A percentile compares a stretch with the other conserved stretches of the same genome.
Conservation (phyloP, 2,888 invertebrate species). For the Watsonalla binaria region DNA sequence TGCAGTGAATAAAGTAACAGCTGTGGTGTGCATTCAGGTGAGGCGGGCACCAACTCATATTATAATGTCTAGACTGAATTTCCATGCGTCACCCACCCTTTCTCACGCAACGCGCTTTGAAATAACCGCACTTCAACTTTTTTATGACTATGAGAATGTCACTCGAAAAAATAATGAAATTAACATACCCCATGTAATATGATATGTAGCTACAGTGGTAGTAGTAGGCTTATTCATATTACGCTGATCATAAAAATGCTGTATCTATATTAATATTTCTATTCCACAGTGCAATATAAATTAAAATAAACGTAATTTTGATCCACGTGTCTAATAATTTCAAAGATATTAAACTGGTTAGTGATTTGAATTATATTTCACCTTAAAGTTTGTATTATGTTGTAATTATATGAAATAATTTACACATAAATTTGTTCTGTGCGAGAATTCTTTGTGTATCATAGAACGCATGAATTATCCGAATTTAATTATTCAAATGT, state of each 20-base stretch:
- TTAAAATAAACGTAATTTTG: too few relatives aligned
- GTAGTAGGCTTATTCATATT: not conserved
- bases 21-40: slow-evolving; percentile 56
- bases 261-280: not conserved
- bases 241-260: not conserved
- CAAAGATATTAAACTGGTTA: too few relatives aligned
- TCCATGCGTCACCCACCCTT: slow-evolving; percentile 60
- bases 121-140: slow-evolving; percentile 44
- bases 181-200: not conserved
- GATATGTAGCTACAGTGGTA: not conserved
- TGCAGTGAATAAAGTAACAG: slow-evolving; percentile 52
- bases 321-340: too few relatives aligned
- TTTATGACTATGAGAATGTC: slow-evolving; percentile 22
- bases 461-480: too few relatives aligned
- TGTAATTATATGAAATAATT: too few relatives aligned
- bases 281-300: not conserved
- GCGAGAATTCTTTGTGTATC: too few relatives aligned
- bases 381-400: too few relatives aligned
- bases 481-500: too few relatives aligned
- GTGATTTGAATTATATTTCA: too few relatives aligned
- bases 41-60: slow-evolving; percentile 28
- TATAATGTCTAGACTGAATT: slow-evolving; percentile 56
- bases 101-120: slow-evolving; percentile 67
- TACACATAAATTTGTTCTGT: too few relatives aligned
- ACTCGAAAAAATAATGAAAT: not conserved